These are phyloP conservation scores for Rhinella marina DNA, from an alignment of 2,797 vertebrate species.

Conservation along the genomic window DNA sequence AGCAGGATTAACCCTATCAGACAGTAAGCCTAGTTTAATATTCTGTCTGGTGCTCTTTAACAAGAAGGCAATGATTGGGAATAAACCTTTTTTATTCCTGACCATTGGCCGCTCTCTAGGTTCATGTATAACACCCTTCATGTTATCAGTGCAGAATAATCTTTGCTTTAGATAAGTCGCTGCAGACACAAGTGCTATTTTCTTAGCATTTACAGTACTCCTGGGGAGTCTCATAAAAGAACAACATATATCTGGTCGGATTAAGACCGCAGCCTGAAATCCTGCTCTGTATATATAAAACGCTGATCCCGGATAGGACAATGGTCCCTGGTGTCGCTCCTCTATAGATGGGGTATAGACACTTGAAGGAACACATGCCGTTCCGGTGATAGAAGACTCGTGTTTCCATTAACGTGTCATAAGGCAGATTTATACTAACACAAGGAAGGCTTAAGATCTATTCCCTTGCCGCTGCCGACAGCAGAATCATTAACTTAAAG, in stretches of 20 bases:
- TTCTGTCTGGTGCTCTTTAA: too few relatives aligned
- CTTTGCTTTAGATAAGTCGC: neutral
- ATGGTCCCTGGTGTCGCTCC: too few relatives aligned
- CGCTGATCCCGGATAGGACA: neutral
- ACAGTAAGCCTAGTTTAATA: too few relatives aligned
- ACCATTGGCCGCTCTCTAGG: too few relatives aligned
- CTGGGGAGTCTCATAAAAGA: neutral
- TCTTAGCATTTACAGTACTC: neutral
- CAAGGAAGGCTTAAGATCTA: constrained; percentile 18
- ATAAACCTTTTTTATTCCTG: too few relatives aligned
- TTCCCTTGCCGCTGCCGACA: constrained; percentile 9
- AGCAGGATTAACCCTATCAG: too few relatives aligned
- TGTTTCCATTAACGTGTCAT: constrained; percentile 41
- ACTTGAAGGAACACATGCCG: neutral
- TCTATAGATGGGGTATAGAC: neutral
- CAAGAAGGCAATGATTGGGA: too few relatives aligned
- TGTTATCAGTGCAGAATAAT: neutral
- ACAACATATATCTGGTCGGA: neutral
- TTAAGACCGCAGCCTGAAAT: constrained; percentile 3
- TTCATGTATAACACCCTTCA: too few relatives aligned
- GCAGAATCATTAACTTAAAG: constrained; percentile 55
- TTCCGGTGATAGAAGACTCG: neutral
- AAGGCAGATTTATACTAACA: constrained; percentile 41
- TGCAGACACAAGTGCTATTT: constrained; percentile 4
- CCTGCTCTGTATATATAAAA: neutral